phyloP scores from a whole-genome alignment of 2,888 invertebrate species.

The Drosophila tripunctata region DNA sequence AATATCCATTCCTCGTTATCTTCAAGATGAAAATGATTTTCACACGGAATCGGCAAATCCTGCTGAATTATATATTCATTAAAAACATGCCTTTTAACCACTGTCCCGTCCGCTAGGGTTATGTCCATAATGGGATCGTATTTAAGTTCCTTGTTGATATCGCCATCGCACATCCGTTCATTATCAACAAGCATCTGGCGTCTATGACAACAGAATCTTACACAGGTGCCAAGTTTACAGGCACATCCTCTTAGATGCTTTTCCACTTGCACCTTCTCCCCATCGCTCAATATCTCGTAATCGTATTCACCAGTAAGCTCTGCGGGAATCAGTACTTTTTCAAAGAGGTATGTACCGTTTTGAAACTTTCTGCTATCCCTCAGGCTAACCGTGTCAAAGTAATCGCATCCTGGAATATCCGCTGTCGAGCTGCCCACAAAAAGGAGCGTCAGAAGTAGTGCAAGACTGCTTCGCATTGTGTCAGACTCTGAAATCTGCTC shows the following conservation, averaged over 20 bases:
- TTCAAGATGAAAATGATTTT: slow-evolving; percentile 24
- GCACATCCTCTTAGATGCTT: slow-evolving; percentile 69
- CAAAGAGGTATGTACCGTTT: slow-evolving; percentile 67
- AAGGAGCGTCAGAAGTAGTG: not conserved
- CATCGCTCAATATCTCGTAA: slow-evolving; percentile 39
- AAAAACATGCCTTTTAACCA: slow-evolving; percentile 12
- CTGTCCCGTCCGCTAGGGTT: slow-evolving; percentile 4
- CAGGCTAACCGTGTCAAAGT: slow-evolving; percentile 69
- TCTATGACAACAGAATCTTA: slow-evolving; percentile 73
- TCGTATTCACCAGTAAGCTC: slow-evolving; percentile 51
- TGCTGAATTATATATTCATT: slow-evolving; percentile 41
- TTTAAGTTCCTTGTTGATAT: not conserved
- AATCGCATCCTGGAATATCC: slow-evolving; percentile 58
- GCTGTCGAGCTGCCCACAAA: not conserved
- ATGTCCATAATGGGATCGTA: slow-evolving; percentile 35
- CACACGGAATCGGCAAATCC: slow-evolving; percentile 41
- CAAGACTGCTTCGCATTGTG: slow-evolving; percentile 6
- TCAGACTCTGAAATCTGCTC: too few relatives aligned
- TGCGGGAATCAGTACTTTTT: slow-evolving; percentile 58
- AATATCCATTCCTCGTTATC: slow-evolving; percentile 33
- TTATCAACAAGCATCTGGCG: slow-evolving; percentile 1
- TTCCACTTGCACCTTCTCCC: not conserved
- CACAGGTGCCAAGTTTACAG: slow-evolving; percentile 74
- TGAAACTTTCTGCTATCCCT: slow-evolving; percentile 15
- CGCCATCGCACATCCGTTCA: slow-evolving; percentile 18